Conservation (phyloP, 1,140 invertebrate genomes). For the Stenopsyche tienmushanensis region DNA sequence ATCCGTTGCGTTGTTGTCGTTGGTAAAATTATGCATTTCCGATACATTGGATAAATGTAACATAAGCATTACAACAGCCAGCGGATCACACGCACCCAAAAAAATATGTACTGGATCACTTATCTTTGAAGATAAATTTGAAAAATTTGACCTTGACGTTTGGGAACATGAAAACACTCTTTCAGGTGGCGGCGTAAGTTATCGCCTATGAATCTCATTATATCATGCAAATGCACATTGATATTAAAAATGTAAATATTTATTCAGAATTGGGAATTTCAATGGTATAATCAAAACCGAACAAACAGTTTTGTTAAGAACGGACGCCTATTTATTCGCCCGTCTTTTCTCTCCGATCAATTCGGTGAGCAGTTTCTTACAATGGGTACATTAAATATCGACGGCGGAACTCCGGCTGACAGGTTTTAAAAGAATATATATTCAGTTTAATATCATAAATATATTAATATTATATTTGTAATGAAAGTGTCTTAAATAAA, state of each 20-base stretch:
- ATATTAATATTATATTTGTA: not conserved
- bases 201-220: not conserved
- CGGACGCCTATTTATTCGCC: conserved; percentile 61
- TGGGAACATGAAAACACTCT: conserved; percentile 71
- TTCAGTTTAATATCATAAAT: not conserved
- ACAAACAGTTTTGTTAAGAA: conserved; percentile 62
- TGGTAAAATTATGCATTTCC: not conserved
- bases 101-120: conserved; percentile 56
- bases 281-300: conserved; percentile 68
- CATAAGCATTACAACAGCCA: conserved; percentile 24
- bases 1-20: no score
- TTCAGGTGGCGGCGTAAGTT: conserved; percentile 64
- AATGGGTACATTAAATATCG: conserved; percentile 58
- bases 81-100: conserved; percentile 49
- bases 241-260: conserved; percentile 4
- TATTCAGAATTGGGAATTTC: conserved; percentile 69
- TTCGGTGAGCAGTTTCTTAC: conserved; percentile 58
- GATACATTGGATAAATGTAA: not conserved
- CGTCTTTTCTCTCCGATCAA: conserved; percentile 61
- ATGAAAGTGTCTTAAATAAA: not conserved
- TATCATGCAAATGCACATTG: not conserved
- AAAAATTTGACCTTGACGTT: conserved; percentile 58
- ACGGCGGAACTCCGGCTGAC: conserved; percentile 61
- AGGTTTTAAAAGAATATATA: conserved; percentile 44
- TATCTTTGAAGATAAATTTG: conserved; percentile 68